Percentiles rank a stretch among this genome's conserved stretches.
phyloP scores from a whole-genome alignment of 2,888 invertebrate genomes.

The Spodoptera picta region DNA sequence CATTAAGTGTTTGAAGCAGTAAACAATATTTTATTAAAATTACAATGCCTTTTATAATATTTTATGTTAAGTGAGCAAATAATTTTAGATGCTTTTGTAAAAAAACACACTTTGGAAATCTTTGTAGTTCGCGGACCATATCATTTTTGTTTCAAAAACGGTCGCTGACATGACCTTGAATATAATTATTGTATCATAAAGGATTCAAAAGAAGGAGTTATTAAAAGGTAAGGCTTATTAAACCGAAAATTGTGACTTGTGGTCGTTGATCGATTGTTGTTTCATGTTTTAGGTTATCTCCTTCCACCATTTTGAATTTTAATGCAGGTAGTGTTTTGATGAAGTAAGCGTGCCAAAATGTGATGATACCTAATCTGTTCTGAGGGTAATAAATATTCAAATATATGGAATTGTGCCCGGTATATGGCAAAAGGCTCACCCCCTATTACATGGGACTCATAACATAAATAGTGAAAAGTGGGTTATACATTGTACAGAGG shows the following conservation, averaged over 20 bases:
- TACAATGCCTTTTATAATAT: conserved; percentile 24
- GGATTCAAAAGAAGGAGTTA: conserved; percentile 14
- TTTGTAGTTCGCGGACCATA: conserved; percentile 49
- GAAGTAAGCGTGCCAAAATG: too few species aligned
- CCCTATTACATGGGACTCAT: too few species aligned
- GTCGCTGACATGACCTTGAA: conserved; percentile 37
- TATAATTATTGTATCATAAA: conserved; percentile 25
- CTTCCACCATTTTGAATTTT: too few species aligned
- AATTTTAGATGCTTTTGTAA: conserved; percentile 19
- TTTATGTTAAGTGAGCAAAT: conserved; percentile 31
- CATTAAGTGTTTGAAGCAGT: conserved; percentile 26
- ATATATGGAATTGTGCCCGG: too few species aligned
- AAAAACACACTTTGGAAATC: conserved; percentile 34
- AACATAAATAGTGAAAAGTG: too few species aligned
- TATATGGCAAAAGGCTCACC: too few species aligned
- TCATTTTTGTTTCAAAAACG: conserved; percentile 36
- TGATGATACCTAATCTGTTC: too few species aligned
- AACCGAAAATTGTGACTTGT: conserved; percentile 11
- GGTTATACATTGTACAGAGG: too few species aligned
- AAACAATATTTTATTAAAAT: conserved; percentile 43
- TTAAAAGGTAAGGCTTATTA: conserved; percentile 8
- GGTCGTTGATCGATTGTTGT: not conserved
- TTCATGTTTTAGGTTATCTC: conserved; percentile 4
- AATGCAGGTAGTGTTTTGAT: too few species aligned
- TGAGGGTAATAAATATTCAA: too few species aligned